Evolutionary conservation across 1,140 invertebrate species (phyloP), one percentile per base, ranked within the genome.

Genomic region (Drosophila triauraria): DNA sequence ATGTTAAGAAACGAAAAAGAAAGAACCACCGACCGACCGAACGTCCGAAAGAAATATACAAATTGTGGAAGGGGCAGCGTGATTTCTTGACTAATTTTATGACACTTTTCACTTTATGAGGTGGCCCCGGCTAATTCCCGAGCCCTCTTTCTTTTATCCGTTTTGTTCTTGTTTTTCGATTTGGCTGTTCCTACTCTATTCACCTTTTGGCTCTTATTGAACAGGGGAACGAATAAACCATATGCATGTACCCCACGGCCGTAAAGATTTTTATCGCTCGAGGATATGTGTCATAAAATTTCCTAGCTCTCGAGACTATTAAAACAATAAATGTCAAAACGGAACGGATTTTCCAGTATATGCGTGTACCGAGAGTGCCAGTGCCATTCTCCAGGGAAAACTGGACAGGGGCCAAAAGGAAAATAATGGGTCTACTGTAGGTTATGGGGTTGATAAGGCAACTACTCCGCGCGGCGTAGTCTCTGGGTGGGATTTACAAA

Each of bases 1-100:
- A 65, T 44, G 40, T 62, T 62, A 32, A 32, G 27, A 70, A 63
- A 56, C 46, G 50, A 20, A 27, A 67, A 38, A 54, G 38, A 64
- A 69, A 69, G 43, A 75, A 40, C 38, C 20, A 51, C 46, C 35
- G 35, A n/a, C 51, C 20, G 40, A 15, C 25, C 56, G 25, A 61
- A 51, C 15, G 47, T 35, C 46, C 54, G 35, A 63, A 75, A 70
- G 32, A 58, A 56, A 53, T 47, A 62, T 32, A 30, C 12, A 59
- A 53, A 63, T 53, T 60, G 38, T 40, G 60, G 59, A 57, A 35
- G 10, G 60, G 76, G 51, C 77, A 81, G 78, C 85, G 85, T 90
- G 85, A 88, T 88, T 88, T 88, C 85, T 88, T 88, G 85, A 88
- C 85, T 88, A 88, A 88, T 88, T 88, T 88, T 88, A 88, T 90